phyloP scores from a whole-genome alignment of 2,888 invertebrate genomes.

The Pristionchus fissidentatus region DNA sequence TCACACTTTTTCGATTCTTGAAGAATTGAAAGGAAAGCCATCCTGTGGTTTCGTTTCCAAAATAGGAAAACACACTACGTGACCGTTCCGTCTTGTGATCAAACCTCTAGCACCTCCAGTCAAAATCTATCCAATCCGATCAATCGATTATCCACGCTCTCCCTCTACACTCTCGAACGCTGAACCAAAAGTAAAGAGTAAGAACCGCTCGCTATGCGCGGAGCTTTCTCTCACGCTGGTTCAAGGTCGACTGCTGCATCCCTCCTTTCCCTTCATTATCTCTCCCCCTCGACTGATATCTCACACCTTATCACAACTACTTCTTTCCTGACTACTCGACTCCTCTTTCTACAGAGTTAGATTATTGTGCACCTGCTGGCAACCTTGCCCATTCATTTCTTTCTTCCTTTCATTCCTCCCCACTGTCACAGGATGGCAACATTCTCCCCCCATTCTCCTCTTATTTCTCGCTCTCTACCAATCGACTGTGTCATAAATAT shows the following conservation, averaged over 20 bases:
- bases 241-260: slow-evolving; percentile 35
- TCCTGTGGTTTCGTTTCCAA: too few relatives aligned
- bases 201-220: not conserved
- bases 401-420: not conserved
- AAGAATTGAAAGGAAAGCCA: too few relatives aligned
- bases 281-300: slow-evolving; percentile 13
- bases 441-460: slow-evolving; percentile 29
- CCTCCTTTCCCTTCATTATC: slow-evolving; percentile 24
- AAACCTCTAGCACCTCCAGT: too few relatives aligned
- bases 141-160: slow-evolving; percentile 12
- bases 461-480: slow-evolving; percentile 29
- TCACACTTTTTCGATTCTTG: not conserved
- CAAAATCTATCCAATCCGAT: not conserved
- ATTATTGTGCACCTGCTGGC: not conserved
- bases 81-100: too few relatives aligned
- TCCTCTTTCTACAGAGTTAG: not conserved
- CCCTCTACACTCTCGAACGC: not conserved
- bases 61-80: too few relatives aligned
- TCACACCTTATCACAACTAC: not conserved
- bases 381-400: too few relatives aligned
- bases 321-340: not conserved
- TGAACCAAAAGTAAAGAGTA: slow-evolving; percentile 31
- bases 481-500: not conserved
- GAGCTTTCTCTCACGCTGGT: slow-evolving; percentile 25
- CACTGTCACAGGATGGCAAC: slow-evolving; percentile 20